Evolutionary conservation across 2,113 vertebrate genomes (phyloP).

Genomic region (Dunckerocampus dactyliophorus): DNA sequence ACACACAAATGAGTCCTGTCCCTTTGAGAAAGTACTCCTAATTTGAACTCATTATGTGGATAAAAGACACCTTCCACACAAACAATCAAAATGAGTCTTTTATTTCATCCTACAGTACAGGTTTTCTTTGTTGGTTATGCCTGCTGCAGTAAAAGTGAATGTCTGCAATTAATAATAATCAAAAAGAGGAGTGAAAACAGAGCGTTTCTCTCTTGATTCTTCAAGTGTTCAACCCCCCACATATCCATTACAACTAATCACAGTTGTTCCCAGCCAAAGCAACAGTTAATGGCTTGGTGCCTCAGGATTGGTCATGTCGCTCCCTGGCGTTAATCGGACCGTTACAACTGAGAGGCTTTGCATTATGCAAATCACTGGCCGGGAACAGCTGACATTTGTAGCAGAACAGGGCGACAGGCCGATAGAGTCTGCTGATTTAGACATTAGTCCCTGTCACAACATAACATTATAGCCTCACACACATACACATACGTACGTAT

Average conservation of each 20-base stretch:
- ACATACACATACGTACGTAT: slow-evolving; percentile 16
- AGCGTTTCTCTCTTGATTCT: too few species aligned
- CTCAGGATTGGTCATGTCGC: slow-evolving; percentile 92
- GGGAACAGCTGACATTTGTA: slow-evolving; percentile 99
- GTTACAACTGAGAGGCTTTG: slow-evolving; percentile 99
- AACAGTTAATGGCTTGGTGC: slow-evolving; percentile 81
- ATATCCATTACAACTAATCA: slow-evolving; percentile 81
- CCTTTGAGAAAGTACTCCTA: too few species aligned
- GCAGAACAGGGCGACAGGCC: slow-evolving; percentile 76
- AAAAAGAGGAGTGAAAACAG: background rate
- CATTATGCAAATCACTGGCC: slow-evolving; percentile 99
- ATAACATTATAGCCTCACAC: slow-evolving; percentile 68
- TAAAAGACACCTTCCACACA: too few species aligned
- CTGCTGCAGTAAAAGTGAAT: background rate
- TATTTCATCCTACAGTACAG: background rate
- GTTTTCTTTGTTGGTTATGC: background rate
- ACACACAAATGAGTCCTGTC: too few species aligned
- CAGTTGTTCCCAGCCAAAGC: slow-evolving; percentile 76
- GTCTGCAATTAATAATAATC: background rate
- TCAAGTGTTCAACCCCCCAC: background rate
- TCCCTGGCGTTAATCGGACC: slow-evolving; percentile 98
- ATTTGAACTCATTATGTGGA: background rate
- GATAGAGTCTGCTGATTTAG: slow-evolving; percentile 90
- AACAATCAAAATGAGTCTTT: too few species aligned
- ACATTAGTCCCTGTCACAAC: slow-evolving; percentile 99